Conservation (phyloP, 2,113 vertebrate species). For the Formicarius rufipectus region DNA sequence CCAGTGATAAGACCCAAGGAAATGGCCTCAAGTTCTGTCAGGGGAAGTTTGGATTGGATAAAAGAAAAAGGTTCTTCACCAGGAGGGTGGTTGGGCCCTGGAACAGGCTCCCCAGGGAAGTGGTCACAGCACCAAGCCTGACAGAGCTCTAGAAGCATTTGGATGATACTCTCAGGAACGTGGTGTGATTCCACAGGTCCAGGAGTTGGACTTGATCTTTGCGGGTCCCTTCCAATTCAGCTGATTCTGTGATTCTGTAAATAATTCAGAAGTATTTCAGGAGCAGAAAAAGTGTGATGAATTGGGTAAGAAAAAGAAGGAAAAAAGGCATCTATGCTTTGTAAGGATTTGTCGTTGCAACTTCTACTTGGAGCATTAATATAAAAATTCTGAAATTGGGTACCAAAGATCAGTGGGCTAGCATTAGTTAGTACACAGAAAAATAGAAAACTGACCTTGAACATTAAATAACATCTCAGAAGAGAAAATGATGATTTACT, state of each 20-base stretch:
- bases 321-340: not conserved
- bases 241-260: not conserved
- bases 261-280: not conserved
- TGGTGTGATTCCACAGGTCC: not conserved
- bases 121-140: not conserved
- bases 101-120: not conserved
- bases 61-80: not conserved
- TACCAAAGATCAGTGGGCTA: not conserved
- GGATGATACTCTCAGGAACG: not conserved
- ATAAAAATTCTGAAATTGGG: constrained; percentile 8
- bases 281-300: not conserved
- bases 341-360: not conserved
- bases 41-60: not conserved
- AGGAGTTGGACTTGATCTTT: not conserved
- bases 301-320: not conserved
- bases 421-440: not conserved
- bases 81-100: not conserved
- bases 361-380: not conserved
- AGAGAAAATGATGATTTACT: not conserved
- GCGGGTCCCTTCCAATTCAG: not conserved
- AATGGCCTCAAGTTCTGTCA: not conserved
- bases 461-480: not conserved
- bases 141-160: not conserved
- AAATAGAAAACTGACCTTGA: not conserved
- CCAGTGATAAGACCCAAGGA: not conserved